A percentile compares a stretch with the other conserved stretches of the same genome.
phyloP scores from a whole-genome alignment of 2,113 vertebrate genomes.

The Tretioscincus oriximinensis region DNA sequence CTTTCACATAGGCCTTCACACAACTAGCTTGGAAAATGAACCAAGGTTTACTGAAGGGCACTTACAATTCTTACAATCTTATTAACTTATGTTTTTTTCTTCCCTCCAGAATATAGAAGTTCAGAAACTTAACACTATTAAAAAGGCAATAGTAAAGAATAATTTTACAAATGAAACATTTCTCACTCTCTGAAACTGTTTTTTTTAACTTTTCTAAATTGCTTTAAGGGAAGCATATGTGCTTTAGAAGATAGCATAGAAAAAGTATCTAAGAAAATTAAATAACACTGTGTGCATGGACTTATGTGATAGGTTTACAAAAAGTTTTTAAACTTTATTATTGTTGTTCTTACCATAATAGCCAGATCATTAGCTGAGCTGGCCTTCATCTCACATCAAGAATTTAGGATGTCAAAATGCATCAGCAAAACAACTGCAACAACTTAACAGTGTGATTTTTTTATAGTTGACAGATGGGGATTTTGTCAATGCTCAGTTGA shows the following conservation, averaged over 20 bases:
- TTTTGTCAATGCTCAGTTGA: too few relatives aligned
- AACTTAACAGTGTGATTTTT: too few relatives aligned
- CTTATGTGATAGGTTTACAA: neutral
- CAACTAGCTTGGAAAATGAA: neutral
- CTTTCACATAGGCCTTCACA: conserved; percentile 50
- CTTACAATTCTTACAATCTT: conserved; percentile 55
- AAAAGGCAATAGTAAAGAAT: conserved; percentile 14
- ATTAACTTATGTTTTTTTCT: conserved; percentile 43
- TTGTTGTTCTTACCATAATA: too few relatives aligned
- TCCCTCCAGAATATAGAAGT: conserved; percentile 23
- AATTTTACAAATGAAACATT: conserved; percentile 24
- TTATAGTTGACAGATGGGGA: too few relatives aligned
- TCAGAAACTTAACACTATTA: conserved; percentile 39
- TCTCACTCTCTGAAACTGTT: conserved; percentile 33
- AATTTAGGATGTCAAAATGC: too few relatives aligned
- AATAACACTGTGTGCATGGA: conserved; percentile 10
- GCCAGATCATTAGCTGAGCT: too few relatives aligned
- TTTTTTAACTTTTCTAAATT: conserved; percentile 13
- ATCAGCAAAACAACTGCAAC: too few relatives aligned
- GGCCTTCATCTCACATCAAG: too few relatives aligned
- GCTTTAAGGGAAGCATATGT: conserved; percentile 25
- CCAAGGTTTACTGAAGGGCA: conserved; percentile 52
- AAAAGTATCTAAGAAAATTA: conserved; percentile 16
- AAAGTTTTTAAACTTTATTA: too few relatives aligned
- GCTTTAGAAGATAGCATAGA: conserved; percentile 34